These are phyloP conservation scores for Sinella curviseta DNA, from an alignment of 1,140 invertebrate genomes.

Conservation along the genomic window DNA sequence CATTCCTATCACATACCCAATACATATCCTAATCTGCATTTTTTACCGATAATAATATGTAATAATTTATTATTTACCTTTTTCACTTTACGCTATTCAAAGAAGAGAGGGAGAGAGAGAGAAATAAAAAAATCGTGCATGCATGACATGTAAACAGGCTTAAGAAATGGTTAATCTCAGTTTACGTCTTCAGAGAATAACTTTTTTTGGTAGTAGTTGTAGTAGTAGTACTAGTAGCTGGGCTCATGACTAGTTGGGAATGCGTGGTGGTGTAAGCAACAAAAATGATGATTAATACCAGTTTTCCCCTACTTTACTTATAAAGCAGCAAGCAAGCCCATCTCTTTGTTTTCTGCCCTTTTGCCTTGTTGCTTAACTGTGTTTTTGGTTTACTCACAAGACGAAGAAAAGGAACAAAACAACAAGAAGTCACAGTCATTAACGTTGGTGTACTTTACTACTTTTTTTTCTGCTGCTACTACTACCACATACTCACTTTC, in stretches of 20 bases:
- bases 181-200: not conserved
- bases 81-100: not conserved
- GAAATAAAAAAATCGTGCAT: not conserved
- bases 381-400: not conserved
- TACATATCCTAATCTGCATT: no score
- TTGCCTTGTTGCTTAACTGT: not conserved
- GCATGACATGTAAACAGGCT: not conserved
- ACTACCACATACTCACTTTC: no score
- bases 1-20: no score
- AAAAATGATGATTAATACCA: conserved; percentile 15
- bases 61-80: not conserved
- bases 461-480: not conserved
- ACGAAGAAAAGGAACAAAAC: not conserved
- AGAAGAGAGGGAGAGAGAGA: not conserved
- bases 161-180: not conserved
- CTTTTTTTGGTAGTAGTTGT: not conserved
- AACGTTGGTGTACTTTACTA: not conserved
- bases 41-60: no score
- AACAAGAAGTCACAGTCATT: not conserved
- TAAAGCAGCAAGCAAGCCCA: not conserved
- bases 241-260: not conserved
- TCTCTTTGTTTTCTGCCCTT: not conserved
- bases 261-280: no score
- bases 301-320: not conserved
- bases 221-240: no score